These are phyloP conservation scores for Ciconia maguari DNA, from an alignment of 2,113 vertebrate species.

Conservation along the genomic window DNA sequence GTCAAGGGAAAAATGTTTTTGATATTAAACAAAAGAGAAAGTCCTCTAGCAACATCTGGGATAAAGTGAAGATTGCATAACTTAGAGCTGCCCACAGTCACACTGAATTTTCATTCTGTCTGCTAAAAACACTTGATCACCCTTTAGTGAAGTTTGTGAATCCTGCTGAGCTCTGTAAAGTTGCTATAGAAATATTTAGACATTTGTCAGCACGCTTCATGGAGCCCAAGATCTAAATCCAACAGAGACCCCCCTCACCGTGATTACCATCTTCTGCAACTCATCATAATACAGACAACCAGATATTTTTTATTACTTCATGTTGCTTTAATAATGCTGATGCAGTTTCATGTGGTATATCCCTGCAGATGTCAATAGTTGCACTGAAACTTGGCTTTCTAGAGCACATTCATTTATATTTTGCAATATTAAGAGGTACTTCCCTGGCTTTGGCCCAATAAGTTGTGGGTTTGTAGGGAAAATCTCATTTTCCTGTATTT, in stretches of 20 bases:
- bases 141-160: background rate
- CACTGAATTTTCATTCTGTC: background rate
- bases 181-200: background rate
- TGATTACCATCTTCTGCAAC: background rate
- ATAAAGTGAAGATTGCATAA: slow-evolving; percentile 20
- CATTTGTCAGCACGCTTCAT: background rate
- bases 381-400: background rate
- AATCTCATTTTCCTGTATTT: background rate
- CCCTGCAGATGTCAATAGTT: background rate
- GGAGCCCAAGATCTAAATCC: background rate
- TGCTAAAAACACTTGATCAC: background rate
- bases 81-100: background rate
- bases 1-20: background rate
- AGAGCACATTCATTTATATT: background rate
- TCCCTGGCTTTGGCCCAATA: background rate
- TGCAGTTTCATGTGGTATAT: background rate
- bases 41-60: background rate
- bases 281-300: background rate
- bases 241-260: rapidly evolving
- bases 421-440: background rate
- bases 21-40: slow-evolving; percentile 41
- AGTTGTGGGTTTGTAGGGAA: background rate
- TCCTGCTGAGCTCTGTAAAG: background rate
- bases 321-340: background rate
- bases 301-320: background rate